Base-by-base conservation (phyloP, 2,888 invertebrate genomes). In the Trypoxylon attenuatum region DNA sequence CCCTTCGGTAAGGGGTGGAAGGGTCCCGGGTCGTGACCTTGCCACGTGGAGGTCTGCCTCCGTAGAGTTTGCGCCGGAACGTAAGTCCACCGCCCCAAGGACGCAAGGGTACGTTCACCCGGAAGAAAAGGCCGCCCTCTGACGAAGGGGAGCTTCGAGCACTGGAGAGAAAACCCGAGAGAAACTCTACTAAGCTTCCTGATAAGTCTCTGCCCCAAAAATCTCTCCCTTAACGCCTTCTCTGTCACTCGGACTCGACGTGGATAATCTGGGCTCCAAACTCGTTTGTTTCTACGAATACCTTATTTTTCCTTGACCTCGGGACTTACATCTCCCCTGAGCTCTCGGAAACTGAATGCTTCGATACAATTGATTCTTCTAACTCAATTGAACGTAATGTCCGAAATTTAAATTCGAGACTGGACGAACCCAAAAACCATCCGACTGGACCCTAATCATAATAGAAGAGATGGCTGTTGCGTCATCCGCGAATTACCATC, bases 21-120 rank as follows among this genome's bases (percentile, higher is more conserved):
- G 60, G 72, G 55, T 45, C 57, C 49, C 68, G 78, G 77, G 80
- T 81, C 79, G 78, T 71, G 82, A 83, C 85, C 84, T 84, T 85
- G 84, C 73, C 71, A 67, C 74, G 73, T 71, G 77, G 75, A 42
- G 53, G 51, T 22, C 22, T 38, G 18, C 19, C 60, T 38, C 6
- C 18, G 29, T n/a, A n/a, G n/a, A n/a, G n/a, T n/a, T n/a, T n/a
- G n/a, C n/a, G n/a, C n/a, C n/a, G n/a, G 58, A 25, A 62, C 49
- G 52, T n/a, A n/a, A 43, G 46, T 38, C 29, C 53, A 33, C 33
- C 10, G 5, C 13, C 19, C 42, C 50, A 69, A 73, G 69, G 68
- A 62, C 69, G 66, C 53, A 60, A 58, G 58, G 56, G 71, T 68
- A 61, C 66, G 63, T 79, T 72, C 67, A 78, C 77, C 79, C 78